Percentiles rank a stretch among this genome's conserved stretches.
Evolutionary conservation across 2,888 invertebrate species (phyloP).

Genomic region (Cantharis rustica): DNA sequence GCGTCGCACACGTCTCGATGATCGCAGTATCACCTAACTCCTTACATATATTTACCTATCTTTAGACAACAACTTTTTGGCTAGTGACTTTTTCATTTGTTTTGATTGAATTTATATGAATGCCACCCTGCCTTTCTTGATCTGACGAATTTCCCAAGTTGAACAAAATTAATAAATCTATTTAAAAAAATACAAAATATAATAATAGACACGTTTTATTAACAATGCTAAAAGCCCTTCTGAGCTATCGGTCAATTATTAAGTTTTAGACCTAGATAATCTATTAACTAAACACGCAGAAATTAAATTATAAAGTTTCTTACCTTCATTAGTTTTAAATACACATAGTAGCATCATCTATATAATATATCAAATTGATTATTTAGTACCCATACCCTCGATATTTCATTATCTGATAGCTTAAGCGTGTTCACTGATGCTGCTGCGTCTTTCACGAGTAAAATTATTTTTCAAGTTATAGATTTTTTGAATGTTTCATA

Average conservation of each 20-base stretch:
- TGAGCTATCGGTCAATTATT: background rate
- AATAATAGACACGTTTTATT: no score
- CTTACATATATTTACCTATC: no score
- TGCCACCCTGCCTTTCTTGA: no score
- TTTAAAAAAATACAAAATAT: background rate
- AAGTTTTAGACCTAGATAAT: background rate
- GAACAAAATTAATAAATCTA: background rate
- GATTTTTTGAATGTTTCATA: background rate
- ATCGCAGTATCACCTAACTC: no score
- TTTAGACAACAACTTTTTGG: no score
- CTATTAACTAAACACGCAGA: background rate
- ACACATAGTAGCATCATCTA: background rate
- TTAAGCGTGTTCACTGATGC: constrained; percentile 10
- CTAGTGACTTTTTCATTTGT: no score
- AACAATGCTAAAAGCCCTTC: background rate
- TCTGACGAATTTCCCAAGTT: background rate
- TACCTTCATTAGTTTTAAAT: background rate
- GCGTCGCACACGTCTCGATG: no score
- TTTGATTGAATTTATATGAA: no score
- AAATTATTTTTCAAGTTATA: background rate
- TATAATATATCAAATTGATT: background rate
- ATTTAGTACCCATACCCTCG: background rate
- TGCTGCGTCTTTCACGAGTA: background rate
- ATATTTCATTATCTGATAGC: constrained; percentile 13
- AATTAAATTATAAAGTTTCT: background rate